Conservation (phyloP, 2,888 invertebrate genomes). For the Chrysomela aeneicollis region DNA sequence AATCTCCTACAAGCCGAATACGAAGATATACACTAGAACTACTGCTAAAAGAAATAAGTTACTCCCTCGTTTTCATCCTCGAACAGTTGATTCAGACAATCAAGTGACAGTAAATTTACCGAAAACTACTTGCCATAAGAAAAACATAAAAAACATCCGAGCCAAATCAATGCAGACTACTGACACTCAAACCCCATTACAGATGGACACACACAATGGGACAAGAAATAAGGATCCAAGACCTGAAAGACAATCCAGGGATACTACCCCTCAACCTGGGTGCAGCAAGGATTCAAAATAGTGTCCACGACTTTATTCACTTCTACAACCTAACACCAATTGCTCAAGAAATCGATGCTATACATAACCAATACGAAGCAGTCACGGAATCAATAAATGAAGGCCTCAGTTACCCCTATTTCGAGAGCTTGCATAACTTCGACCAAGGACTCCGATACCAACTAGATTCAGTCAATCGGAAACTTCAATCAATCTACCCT, state of each 20-base stretch:
- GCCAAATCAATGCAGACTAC: not conserved
- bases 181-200: too few relatives aligned
- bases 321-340: too few relatives aligned
- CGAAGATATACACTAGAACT: not conserved
- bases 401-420: not conserved
- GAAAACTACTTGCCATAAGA: not conserved
- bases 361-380: too few relatives aligned
- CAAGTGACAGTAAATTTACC: not conserved
- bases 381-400: too few relatives aligned
- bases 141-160: slow-evolving; percentile 3
- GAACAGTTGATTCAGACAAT: not conserved
- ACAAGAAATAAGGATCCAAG: too few relatives aligned
- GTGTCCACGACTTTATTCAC: too few relatives aligned
- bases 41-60: not conserved
- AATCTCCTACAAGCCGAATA: not conserved
- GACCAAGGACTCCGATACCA: slow-evolving; percentile 7
- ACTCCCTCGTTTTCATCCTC: not conserved
- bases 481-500: slow-evolving; percentile 11
- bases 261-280: too few relatives aligned
- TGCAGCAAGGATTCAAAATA: too few relatives aligned
- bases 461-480: not conserved
- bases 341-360: too few relatives aligned
- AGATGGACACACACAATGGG: too few relatives aligned
- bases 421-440: slow-evolving; percentile 8
- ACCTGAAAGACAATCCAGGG: too few relatives aligned